Base-by-base conservation (phyloP, 2,888 invertebrate genomes). In the Heliothis peltigera region DNA sequence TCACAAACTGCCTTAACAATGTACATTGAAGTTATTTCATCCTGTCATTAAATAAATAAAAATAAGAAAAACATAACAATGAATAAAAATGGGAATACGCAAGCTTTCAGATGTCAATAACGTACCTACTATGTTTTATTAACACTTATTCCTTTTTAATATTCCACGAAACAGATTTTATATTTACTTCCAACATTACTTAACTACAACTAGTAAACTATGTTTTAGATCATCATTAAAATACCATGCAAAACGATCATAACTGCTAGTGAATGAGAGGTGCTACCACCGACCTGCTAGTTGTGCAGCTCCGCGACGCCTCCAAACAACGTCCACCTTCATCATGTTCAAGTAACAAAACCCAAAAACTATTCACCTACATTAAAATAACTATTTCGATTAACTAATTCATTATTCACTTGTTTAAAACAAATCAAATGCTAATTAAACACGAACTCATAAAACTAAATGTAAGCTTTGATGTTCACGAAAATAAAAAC, bases 241-340 rank as follows among this genome's bases (percentile, higher is more conserved):
- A 32, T 12, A 8, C 2, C 0, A 32, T 32, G 32, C 8, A 15
- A 35, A 3, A 43, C 1, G 6, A 7, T 12, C 22, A 8, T 15
- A 28, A 21, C 21, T 28, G 10, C 21, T 42, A 57, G 2, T 17
- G 22, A 56, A 75, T 55, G 12, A 44, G 32, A 65, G 8, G 43
- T 21, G 28, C 84, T 82, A 80, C 73, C 79, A 91, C 90, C 68
- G 83, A 94, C 94, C 93, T 93, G 92, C 90, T 84, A 92, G 85
- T 87, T 89, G 84, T 72, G 85, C 80, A 84, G 86, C 85, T 80
- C 87, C 85, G 91, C 90, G 90, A 85, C 91, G 92, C 88, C 91
- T 90, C 91, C 92, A 87, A 87, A 85, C 84, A 88, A 85, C 84
- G 83, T 89, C 89, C 91, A 91, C 90, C 91, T 90, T 93, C 94